Evolutionary conservation across 2,113 vertebrate species (phyloP).

Genomic region (Cololabis saira): DNA sequence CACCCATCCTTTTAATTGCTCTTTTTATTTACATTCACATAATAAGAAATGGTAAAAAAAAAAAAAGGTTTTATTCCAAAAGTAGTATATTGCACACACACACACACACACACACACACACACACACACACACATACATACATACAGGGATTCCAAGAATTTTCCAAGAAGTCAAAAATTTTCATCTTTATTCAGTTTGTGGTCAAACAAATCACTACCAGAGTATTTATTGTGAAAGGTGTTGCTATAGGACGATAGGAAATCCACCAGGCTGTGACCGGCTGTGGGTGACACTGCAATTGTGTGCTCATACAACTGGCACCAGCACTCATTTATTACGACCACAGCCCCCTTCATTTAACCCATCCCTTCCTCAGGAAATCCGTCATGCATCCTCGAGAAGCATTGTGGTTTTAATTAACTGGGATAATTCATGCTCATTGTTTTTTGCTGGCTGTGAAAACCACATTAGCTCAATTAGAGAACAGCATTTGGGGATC

Average conservation of each 20-base stretch:
- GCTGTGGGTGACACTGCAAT: slow-evolving; percentile 18
- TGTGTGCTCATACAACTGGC: slow-evolving; percentile 35
- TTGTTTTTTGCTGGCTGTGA: slow-evolving; percentile 43
- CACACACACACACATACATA: too few relatives aligned
- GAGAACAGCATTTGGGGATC: slow-evolving; percentile 16
- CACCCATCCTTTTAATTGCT: too few relatives aligned
- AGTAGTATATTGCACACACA: too few relatives aligned
- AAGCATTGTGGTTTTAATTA: slow-evolving; percentile 19
- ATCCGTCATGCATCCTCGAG: slow-evolving; percentile 35
- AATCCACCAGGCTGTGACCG: not conserved
- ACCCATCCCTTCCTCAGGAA: slow-evolving; percentile 57
- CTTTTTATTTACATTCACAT: too few relatives aligned
- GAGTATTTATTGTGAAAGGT: not conserved
- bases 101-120: too few relatives aligned
- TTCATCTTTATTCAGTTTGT: not conserved
- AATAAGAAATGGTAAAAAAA: too few relatives aligned
- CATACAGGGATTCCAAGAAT: not conserved
- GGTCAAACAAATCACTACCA: not conserved
- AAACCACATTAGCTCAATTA: slow-evolving; percentile 28
- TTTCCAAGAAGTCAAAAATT: not conserved
- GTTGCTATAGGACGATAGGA: not conserved
- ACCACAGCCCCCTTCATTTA: slow-evolving; percentile 17
- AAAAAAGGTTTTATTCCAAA: too few relatives aligned
- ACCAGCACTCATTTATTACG: slow-evolving; percentile 48
- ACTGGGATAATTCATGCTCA: slow-evolving; percentile 30